phyloP scores from a whole-genome alignment of 2,113 vertebrate species.

The Sorex araneus region DNA sequence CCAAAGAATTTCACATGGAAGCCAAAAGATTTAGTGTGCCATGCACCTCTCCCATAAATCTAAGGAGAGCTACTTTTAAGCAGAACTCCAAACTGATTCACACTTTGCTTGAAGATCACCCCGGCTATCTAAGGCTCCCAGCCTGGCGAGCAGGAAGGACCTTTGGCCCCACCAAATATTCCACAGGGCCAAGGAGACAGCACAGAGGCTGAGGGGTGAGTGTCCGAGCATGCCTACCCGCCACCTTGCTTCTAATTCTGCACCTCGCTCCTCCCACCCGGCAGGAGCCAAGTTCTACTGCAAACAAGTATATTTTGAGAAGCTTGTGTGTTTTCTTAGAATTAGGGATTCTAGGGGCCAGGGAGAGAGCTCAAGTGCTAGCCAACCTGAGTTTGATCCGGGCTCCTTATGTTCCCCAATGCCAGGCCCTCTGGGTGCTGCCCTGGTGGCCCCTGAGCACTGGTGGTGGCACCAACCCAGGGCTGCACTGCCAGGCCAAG shows the following conservation, averaged over 20 bases:
- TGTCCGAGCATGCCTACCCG: background rate
- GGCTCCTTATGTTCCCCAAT: no score
- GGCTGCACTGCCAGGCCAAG: no score
- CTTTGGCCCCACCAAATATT: conserved; percentile 53
- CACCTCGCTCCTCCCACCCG: background rate
- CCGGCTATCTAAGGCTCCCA: background rate
- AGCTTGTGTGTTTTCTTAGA: background rate
- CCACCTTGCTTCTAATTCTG: conserved; percentile 13
- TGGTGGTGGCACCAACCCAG: no score
- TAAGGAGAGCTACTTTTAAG: background rate
- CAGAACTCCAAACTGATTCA: conserved; percentile 23
- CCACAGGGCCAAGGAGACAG: background rate
- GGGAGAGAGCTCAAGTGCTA: no score
- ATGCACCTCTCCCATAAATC: conserved; percentile 76
- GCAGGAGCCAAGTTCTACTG: no score
- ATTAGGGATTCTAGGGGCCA: background rate
- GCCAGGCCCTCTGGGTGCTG: no score
- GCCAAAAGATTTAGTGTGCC: conserved; percentile 81
- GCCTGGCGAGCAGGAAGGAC: conserved; percentile 37
- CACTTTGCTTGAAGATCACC: conserved; percentile 51
- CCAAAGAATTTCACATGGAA: conserved; percentile 80
- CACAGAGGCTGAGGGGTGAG: background rate
- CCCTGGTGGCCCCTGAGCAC: no score
- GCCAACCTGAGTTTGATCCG: no score
- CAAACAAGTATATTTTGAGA: conserved; percentile 32